Conservation (phyloP, 2,888 invertebrate genomes). For the Electrophaes corylata region DNA sequence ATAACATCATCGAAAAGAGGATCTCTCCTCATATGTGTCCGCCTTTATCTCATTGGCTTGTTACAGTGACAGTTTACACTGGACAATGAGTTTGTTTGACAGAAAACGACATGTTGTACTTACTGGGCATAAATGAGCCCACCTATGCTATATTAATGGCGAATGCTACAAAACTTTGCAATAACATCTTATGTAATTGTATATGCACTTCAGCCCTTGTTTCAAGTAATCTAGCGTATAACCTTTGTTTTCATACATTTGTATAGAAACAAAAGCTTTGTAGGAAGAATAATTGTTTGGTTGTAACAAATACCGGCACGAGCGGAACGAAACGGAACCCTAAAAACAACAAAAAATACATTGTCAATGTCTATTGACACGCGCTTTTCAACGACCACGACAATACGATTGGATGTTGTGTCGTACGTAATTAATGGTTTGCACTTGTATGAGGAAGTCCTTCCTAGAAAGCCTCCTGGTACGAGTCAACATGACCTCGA, state of each 20-base stretch:
- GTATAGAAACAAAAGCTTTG: background rate
- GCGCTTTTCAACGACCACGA: constrained; percentile 59
- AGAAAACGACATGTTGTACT: too few relatives aligned
- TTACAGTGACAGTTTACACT: too few relatives aligned
- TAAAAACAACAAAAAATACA: constrained; percentile 38
- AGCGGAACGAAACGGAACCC: constrained; percentile 36
- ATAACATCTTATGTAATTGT: too few relatives aligned
- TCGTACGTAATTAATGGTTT: constrained; percentile 66
- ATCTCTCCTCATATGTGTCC: too few relatives aligned
- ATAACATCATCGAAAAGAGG: too few relatives aligned
- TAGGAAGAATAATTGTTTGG: background rate
- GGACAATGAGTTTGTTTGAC: too few relatives aligned
- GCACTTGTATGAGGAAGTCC: constrained; percentile 51
- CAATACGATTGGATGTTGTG: constrained; percentile 51
- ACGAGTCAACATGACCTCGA: constrained; percentile 57
- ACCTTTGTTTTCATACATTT: background rate
- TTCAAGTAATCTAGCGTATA: background rate
- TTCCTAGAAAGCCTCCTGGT: constrained; percentile 69
- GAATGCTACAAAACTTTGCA: too few relatives aligned
- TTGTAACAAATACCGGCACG: constrained; percentile 24
- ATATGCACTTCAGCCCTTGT: too few relatives aligned
- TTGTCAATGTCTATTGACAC: constrained; percentile 57
- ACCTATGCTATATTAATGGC: too few relatives aligned
- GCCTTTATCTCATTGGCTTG: too few relatives aligned
- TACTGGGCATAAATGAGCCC: too few relatives aligned